Conservation (phyloP, 2,888 invertebrate genomes). For the Strigamia transsilvanica region DNA sequence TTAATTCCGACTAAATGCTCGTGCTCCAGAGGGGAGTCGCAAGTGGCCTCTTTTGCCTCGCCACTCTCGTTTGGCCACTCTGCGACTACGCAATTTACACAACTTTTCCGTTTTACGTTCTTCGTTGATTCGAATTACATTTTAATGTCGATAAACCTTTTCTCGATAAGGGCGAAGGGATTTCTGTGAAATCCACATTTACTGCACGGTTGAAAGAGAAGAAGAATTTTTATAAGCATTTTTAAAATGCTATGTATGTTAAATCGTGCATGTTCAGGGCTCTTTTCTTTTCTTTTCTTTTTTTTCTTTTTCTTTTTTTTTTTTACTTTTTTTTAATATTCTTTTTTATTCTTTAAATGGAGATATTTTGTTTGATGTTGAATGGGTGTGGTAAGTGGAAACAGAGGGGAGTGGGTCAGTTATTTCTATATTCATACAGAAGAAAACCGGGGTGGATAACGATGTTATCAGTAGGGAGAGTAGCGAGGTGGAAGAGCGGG, state of each 20-base stretch:
- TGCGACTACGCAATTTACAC: neutral
- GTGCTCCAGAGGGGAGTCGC: neutral
- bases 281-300: no score
- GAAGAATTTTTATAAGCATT: neutral
- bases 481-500: slow-evolving; percentile 28
- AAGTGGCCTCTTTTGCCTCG: neutral
- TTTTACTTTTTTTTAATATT: neutral
- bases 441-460: neutral
- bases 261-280: neutral
- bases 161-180: neutral
- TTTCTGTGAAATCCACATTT: neutral
- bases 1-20: slow-evolving; percentile 23
- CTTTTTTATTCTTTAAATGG: neutral
- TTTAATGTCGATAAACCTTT: slow-evolving; percentile 30
- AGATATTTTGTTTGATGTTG: neutral
- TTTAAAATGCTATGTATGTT: neutral
- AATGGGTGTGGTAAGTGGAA: neutral
- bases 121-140: slow-evolving; percentile 24
- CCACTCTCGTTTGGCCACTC: neutral
- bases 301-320: neutral
- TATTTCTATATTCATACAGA: slow-evolving; percentile 44
- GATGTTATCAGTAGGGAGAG: slow-evolving; percentile 33
- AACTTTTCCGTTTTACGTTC: neutral
- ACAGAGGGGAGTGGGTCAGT: neutral
- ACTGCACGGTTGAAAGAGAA: neutral